Percentiles rank a stretch among this genome's conserved stretches.
phyloP scores from a whole-genome alignment of 2,113 vertebrate genomes.

The Rissa tridactyla region DNA sequence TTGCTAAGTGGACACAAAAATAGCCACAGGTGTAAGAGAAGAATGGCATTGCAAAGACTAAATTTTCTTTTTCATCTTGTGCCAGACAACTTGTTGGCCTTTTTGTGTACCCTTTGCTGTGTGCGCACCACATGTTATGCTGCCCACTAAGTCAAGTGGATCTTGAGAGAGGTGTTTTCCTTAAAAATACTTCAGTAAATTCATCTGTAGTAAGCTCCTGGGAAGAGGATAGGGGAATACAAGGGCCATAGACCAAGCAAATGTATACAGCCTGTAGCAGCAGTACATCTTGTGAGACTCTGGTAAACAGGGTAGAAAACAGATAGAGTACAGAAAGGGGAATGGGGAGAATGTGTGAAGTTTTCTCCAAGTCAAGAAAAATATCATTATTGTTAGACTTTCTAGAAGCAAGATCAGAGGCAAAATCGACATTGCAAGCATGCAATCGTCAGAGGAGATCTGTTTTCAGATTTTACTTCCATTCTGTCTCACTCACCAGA shows the following conservation, averaged over 20 bases:
- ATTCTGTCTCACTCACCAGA: not conserved
- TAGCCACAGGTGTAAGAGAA: not conserved
- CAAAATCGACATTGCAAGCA: not conserved
- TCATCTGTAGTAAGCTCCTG: not conserved
- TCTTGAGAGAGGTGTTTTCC: not conserved
- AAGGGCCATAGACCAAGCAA: not conserved
- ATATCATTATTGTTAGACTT: not conserved
- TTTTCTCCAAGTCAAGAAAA: not conserved
- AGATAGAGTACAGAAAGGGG: not conserved
- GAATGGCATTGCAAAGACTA: not conserved
- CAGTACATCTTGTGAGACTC: not conserved
- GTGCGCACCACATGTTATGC: not conserved
- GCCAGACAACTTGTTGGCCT: not conserved
- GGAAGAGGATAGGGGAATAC: not conserved
- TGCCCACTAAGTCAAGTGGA: not conserved
- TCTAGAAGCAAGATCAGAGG: not conserved
- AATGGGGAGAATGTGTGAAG: not conserved
- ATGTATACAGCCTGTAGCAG: not conserved
- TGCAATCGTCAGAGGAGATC: not conserved
- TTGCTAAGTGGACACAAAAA: not conserved
- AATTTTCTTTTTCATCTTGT: not conserved
- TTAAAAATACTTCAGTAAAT: not conserved
- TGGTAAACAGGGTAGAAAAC: not conserved
- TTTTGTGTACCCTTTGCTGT: not conserved
- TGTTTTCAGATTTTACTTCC: not conserved